Percentiles rank a stretch among this genome's conserved stretches.
Evolutionary conservation across 1,140 invertebrate genomes (phyloP).

Genomic region (Neoseiulus cucumeris): DNA sequence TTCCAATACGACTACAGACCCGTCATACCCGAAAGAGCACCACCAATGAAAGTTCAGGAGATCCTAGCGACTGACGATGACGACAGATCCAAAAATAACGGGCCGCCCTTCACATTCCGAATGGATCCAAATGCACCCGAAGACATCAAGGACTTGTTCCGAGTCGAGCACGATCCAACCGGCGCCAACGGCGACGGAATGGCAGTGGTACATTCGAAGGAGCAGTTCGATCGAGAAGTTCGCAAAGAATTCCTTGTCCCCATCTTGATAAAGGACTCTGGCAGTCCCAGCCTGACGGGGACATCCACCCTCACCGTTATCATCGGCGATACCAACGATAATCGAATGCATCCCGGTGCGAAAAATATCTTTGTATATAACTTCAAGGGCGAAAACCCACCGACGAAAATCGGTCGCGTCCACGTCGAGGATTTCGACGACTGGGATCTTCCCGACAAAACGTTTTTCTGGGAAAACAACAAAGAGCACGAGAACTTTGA

Average conservation of each 20-base stretch:
- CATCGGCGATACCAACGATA: conserved; percentile 86
- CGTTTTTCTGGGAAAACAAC: conserved; percentile 77
- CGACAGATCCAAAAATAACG: conserved; percentile 77
- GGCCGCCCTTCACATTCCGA: conserved; percentile 78
- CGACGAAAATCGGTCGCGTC: conserved; percentile 79
- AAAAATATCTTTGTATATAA: conserved; percentile 95
- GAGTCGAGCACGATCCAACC: conserved; percentile 47
- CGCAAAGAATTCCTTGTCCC: conserved; percentile 85
- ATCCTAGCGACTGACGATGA: conserved; percentile 86
- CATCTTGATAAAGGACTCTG: conserved; percentile 76
- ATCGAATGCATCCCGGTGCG: conserved; percentile 84
- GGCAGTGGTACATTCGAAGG: conserved; percentile 69
- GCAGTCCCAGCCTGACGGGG: conserved; percentile 76
- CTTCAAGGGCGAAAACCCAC: conserved; percentile 63
- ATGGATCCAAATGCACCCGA: conserved; percentile 78
- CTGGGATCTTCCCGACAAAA: conserved; percentile 91
- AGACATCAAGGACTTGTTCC: conserved; percentile 72
- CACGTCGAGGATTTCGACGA: conserved; percentile 92
- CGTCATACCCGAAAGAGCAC: conserved; percentile 68
- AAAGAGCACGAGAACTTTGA: conserved; percentile 51
- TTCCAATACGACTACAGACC: conserved; percentile 61
- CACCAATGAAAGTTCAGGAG: conserved; percentile 70
- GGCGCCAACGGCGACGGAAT: conserved; percentile 85
- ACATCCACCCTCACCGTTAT: conserved; percentile 83
- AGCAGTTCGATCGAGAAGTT: conserved; percentile 81